Evolutionary conservation across 2,888 invertebrate species (phyloP).

Genomic region (Coenonympha arcania): DNA sequence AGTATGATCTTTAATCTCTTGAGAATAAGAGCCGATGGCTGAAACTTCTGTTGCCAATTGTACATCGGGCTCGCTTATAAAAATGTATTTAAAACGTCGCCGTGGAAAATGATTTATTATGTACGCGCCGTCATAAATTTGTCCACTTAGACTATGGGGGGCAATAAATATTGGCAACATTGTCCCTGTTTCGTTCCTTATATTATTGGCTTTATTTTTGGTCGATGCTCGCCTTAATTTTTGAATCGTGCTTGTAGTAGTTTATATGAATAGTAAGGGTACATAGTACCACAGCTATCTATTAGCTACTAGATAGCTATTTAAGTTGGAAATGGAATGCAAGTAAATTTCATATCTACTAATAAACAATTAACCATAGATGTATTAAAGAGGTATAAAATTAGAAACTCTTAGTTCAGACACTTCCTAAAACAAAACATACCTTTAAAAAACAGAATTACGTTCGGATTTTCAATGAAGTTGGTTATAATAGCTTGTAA

Average conservation of each 20-base stretch:
- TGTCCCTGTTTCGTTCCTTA: slow-evolving; percentile 27
- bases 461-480: too few relatives aligned
- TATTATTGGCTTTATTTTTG: slow-evolving; percentile 26
- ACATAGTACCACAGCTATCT: too few relatives aligned
- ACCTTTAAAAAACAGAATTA: too few relatives aligned
- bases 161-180: slow-evolving; percentile 53
- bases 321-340: too few relatives aligned
- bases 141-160: slow-evolving; percentile 62
- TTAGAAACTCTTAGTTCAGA: too few relatives aligned
- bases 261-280: too few relatives aligned
- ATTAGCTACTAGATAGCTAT: too few relatives aligned
- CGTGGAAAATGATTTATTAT: slow-evolving; percentile 65
- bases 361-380: too few relatives aligned
- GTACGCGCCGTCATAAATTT: slow-evolving; percentile 67
- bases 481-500: too few relatives aligned
- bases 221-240: slow-evolving; percentile 16
- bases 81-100: slow-evolving; percentile 74
- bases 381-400: too few relatives aligned
- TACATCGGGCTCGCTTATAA: slow-evolving; percentile 68
- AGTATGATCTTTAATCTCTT: slow-evolving; percentile 11
- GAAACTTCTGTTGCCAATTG: slow-evolving; percentile 17
- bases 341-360: too few relatives aligned
- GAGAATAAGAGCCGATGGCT: slow-evolving; percentile 11
- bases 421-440: too few relatives aligned
- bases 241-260: slow-evolving; percentile 8